Conservation (phyloP, 1,140 invertebrate genomes). For the Pectinophora gossypiella region DNA sequence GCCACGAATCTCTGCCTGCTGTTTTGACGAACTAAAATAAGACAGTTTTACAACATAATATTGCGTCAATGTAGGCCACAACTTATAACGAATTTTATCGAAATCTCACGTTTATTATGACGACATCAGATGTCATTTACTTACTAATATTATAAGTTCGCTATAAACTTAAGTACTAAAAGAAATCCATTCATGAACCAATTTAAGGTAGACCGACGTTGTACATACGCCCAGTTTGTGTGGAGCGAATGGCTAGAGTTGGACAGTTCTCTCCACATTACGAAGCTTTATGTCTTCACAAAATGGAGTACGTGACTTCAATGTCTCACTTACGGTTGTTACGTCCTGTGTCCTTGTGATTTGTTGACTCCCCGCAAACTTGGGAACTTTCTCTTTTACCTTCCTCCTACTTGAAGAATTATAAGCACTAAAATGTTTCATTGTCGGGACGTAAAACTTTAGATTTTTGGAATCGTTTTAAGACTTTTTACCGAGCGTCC, state of each 20-base stretch:
- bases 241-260: conserved; percentile 40
- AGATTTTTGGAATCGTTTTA: too few species aligned
- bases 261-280: conserved; percentile 50
- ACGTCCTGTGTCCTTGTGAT: conserved; percentile 17
- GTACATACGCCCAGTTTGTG: conserved; percentile 13
- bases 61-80: too few species aligned
- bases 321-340: conserved; percentile 42
- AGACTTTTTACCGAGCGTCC: too few species aligned
- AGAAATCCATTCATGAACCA: background rate
- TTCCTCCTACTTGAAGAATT: too few species aligned
- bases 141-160: too few species aligned
- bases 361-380: conserved; percentile 6
- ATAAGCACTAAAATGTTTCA: too few species aligned
- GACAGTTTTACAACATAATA: too few species aligned
- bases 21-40: conserved; percentile 26
- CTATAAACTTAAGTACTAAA: too few species aligned
- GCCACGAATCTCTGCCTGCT: conserved; percentile 19
- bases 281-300: conserved; percentile 46
- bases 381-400: background rate
- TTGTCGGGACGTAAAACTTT: too few species aligned
- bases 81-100: too few species aligned
- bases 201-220: background rate
- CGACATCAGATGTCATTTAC: too few species aligned
- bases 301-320: conserved; percentile 51
- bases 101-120: too few species aligned